Evolutionary conservation across 1,140 invertebrate genomes (phyloP), one percentile per base, ranked within the genome.

Genomic region (Aphelenchoides fujianensis): DNA sequence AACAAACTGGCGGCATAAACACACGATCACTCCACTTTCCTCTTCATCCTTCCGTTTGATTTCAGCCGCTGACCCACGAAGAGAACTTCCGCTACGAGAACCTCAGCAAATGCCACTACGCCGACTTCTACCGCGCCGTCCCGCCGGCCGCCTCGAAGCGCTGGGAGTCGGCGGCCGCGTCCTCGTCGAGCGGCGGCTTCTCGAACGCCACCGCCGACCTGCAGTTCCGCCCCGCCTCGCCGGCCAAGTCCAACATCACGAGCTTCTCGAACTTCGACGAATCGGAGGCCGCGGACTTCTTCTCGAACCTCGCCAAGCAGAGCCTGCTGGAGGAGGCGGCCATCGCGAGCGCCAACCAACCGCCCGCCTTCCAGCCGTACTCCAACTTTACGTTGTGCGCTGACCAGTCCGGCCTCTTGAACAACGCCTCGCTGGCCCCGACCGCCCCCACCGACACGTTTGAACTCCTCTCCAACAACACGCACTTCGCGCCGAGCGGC

Each of bases 11-110:
- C n/a, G n/a, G n/a, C n/a, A n/a, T n/a, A n/a, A n/a, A n/a, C n/a
- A n/a, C n/a, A n/a, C n/a, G n/a, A n/a, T n/a, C n/a, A n/a, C n/a
- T n/a, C n/a, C n/a, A n/a, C n/a, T n/a, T n/a, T n/a, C n/a, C 12
- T 48, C 23, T 48, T 48, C 12, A 48, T 48, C 23, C n/a, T n/a
- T n/a, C n/a, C n/a, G 41, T 48, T 28, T 41, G 23, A 48, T 75
- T 79, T 78, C 64, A 79, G 78, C 67, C 75, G 30, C 67, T 79
- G n/a, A 68, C 75, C 5, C 3, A 32, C 3, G 76, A 80, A 41
- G 78, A 79, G 30, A 48, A 34, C 32, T 72, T 53, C 16, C 75
- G 62, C 1, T 79, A 78, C 57, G 75, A 80, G 35, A 70, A 78
- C 34, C 48, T 78, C 31, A 68, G 72, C 27, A 80, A 78, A 59